phyloP scores from a whole-genome alignment of 53 echinoderm and acorn worm species.

The Antedon mediterranea region DNA sequence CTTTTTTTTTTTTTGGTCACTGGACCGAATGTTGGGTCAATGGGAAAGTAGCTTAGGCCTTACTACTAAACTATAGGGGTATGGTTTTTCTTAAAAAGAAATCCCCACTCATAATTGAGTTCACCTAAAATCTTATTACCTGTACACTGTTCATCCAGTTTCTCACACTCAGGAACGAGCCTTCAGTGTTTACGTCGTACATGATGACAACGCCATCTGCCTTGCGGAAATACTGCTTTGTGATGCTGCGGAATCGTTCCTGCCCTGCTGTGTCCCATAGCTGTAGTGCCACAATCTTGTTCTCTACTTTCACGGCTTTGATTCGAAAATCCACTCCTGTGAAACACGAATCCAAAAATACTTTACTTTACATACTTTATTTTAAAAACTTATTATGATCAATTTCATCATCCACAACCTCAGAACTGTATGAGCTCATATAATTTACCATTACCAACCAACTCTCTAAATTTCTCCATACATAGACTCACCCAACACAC shows the following conservation, averaged over 20 bases:
- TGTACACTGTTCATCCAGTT: conserved; percentile 89
- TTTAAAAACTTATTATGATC: too few relatives aligned
- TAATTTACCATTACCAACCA: neutral
- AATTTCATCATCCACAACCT: neutral
- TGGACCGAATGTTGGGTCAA: too few relatives aligned
- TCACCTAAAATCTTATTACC: too few relatives aligned
- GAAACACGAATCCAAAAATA: too few relatives aligned
- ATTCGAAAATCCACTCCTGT: conserved; percentile 93
- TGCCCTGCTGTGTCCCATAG: conserved; percentile 97
- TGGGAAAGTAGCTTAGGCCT: too few relatives aligned
- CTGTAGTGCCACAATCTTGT: conserved; percentile 70
- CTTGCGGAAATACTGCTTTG: conserved; percentile 91
- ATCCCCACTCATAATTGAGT: too few relatives aligned
- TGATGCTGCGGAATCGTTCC: conserved; percentile 90
- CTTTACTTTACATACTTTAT: too few relatives aligned
- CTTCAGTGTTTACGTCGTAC: conserved; percentile 82
- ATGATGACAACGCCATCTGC: conserved; percentile 80
- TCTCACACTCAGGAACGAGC: conserved; percentile 62
- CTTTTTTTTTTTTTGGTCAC: too few relatives aligned
- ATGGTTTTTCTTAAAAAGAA: too few relatives aligned
- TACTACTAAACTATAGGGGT: too few relatives aligned
- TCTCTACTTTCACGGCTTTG: conserved; percentile 54
- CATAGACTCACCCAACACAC: too few relatives aligned
- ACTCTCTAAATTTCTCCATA: too few relatives aligned
- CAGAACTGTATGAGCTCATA: neutral